Evolutionary conservation across 2,797 vertebrate genomes (phyloP).

Genomic region (Aselliscus stoliczkanus): DNA sequence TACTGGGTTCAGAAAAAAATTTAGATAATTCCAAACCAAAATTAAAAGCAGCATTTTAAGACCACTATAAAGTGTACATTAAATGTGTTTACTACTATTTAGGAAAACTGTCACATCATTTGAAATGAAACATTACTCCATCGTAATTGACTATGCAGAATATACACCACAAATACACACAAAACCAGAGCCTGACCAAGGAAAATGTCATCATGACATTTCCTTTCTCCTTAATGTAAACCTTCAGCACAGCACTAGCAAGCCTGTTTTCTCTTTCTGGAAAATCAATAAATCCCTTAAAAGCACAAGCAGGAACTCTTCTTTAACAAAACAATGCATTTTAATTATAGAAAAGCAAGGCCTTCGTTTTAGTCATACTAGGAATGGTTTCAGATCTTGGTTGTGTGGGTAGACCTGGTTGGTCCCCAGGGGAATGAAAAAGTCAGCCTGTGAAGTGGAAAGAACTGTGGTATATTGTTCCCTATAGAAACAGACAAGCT

Average conservation of each 20-base stretch:
- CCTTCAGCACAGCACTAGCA: constrained; percentile 23
- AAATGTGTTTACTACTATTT: constrained; percentile 37
- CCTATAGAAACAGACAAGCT: constrained; percentile 53
- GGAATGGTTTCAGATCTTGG: constrained; percentile 30
- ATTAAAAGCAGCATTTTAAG: constrained; percentile 54
- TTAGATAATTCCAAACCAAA: constrained; percentile 41
- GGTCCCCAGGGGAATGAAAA: constrained; percentile 67
- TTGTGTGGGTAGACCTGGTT: constrained; percentile 45
- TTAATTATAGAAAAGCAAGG: constrained; percentile 52
- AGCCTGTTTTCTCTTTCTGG: constrained; percentile 43
- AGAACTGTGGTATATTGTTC: constrained; percentile 58
- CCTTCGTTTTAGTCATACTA: constrained; percentile 9
- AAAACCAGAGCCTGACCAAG: constrained; percentile 41
- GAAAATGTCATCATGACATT: constrained; percentile 51
- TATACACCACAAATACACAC: neutral
- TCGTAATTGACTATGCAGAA: constrained; percentile 28
- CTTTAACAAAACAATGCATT: constrained; percentile 51
- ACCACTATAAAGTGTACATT: neutral
- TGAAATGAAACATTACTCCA: constrained; percentile 32
- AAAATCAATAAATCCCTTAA: constrained; percentile 60
- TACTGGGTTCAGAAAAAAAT: constrained; percentile 40
- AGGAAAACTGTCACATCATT: constrained; percentile 35
- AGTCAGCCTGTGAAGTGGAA: constrained; percentile 34
- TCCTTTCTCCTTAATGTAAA: constrained; percentile 53
- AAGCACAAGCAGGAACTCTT: constrained; percentile 39